A percentile compares a stretch with the other conserved stretches of the same genome.
Conservation (phyloP, 2,113 vertebrate genomes). For the Ranitomeya variabilis region DNA sequence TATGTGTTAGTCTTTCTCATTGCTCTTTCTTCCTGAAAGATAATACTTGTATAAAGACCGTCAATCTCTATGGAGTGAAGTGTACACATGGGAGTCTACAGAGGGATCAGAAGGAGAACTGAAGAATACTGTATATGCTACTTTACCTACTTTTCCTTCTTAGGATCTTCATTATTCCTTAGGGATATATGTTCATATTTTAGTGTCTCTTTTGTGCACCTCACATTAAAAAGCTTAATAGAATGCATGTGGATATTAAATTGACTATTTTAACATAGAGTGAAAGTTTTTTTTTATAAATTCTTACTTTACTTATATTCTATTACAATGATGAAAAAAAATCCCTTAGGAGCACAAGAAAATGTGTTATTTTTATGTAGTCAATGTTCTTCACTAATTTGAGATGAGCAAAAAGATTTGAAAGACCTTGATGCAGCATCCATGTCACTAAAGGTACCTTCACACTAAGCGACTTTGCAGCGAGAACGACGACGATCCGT, state of each 20-base stretch:
- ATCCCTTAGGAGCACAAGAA: background rate
- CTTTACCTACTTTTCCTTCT: background rate
- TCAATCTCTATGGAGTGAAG: background rate
- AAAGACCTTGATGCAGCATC: no score
- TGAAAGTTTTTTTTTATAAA: background rate
- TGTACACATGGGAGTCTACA: background rate
- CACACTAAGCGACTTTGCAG: no score
- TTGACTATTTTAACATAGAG: background rate
- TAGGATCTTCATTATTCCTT: background rate
- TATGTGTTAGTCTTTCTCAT: background rate
- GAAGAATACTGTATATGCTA: background rate
- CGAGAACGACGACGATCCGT: no score
- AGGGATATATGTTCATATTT: background rate
- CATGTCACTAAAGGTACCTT: no score
- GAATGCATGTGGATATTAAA: background rate
- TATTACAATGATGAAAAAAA: background rate
- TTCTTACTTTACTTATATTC: background rate
- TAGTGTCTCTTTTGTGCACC: background rate
- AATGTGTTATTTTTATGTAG: background rate
- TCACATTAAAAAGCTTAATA: background rate
- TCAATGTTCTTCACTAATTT: background rate
- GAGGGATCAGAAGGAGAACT: background rate
- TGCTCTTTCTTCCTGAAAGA: background rate
- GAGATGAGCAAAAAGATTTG: no score
- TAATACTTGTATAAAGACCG: conserved; percentile 10